Evolutionary conservation across 1,140 invertebrate species (phyloP).

Genomic region (Lasioglossum albipes): DNA sequence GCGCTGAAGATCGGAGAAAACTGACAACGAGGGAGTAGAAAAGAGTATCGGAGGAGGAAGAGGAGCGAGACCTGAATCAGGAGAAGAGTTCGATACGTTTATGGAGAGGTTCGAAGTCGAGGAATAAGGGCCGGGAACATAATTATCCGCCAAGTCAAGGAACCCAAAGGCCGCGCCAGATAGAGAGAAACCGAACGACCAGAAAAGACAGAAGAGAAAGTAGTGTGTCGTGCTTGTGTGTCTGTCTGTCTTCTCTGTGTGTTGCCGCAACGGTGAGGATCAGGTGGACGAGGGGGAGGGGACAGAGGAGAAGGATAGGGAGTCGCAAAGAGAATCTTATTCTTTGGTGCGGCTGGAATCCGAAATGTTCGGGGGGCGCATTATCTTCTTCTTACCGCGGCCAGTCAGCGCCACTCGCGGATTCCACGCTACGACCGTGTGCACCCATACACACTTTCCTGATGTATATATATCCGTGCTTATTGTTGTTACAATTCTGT

Average conservation of each 20-base stretch:
- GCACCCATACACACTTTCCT: neutral
- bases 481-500: slow-evolving; percentile 10
- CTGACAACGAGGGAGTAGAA: slow-evolving; percentile 29
- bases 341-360: slow-evolving; percentile 63
- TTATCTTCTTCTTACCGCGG: slow-evolving; percentile 65
- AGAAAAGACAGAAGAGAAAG: neutral
- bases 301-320: neutral
- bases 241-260: too few species aligned
- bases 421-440: slow-evolving; percentile 52
- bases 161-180: slow-evolving; percentile 35
- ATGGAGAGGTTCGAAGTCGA: slow-evolving; percentile 56
- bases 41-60: slow-evolving; percentile 1
- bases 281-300: neutral
- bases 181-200: slow-evolving; percentile 6
- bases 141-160: slow-evolving; percentile 61
- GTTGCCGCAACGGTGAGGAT: neutral
- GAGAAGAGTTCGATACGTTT: slow-evolving; percentile 54
- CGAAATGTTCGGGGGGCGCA: slow-evolving; percentile 57
- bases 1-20: slow-evolving; percentile 23
- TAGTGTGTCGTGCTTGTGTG: too few species aligned
- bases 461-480: neutral
- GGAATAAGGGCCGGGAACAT: slow-evolving; percentile 57
- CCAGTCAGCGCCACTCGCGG: slow-evolving; percentile 55
- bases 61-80: slow-evolving; percentile 8
- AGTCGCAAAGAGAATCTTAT: slow-evolving; percentile 49